A percentile compares a stretch with the other conserved stretches of the same genome.
Conservation (phyloP, 2,113 vertebrate genomes). For the Calyptommatus sinebrachiatus region DNA sequence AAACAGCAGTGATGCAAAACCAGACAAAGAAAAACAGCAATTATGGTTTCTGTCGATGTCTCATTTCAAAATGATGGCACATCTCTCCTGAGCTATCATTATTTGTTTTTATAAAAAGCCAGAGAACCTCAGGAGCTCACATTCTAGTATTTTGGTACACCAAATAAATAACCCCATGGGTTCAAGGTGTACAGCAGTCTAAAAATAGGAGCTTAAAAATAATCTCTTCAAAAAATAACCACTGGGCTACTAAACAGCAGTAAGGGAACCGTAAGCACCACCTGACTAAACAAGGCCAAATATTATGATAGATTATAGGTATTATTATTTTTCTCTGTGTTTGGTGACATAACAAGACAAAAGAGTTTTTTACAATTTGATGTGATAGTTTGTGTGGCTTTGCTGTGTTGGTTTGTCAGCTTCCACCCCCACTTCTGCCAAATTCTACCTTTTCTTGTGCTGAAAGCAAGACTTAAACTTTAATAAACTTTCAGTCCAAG, state of each 20-base stretch:
- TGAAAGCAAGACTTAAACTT: too few species aligned
- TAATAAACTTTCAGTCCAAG: background rate
- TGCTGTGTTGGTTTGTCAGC: background rate
- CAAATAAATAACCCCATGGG: too few species aligned
- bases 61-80: too few species aligned
- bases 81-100: too few species aligned
- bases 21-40: too few species aligned
- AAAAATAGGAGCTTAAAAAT: background rate
- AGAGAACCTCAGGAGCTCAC: too few species aligned
- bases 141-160: too few species aligned
- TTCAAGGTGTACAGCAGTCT: background rate
- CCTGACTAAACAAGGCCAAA: background rate
- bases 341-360: background rate
- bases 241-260: background rate
- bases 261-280: background rate
- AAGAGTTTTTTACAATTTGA: background rate
- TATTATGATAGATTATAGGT: background rate
- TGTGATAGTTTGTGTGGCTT: background rate
- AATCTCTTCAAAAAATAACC: background rate
- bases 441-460: background rate
- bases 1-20: too few species aligned
- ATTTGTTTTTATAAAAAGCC: too few species aligned
- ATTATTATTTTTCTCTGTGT: background rate
- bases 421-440: too few species aligned
- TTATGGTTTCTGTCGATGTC: too few species aligned